Conservation (phyloP, 1,140 invertebrate genomes). For the Octopus bimaculoides region DNA sequence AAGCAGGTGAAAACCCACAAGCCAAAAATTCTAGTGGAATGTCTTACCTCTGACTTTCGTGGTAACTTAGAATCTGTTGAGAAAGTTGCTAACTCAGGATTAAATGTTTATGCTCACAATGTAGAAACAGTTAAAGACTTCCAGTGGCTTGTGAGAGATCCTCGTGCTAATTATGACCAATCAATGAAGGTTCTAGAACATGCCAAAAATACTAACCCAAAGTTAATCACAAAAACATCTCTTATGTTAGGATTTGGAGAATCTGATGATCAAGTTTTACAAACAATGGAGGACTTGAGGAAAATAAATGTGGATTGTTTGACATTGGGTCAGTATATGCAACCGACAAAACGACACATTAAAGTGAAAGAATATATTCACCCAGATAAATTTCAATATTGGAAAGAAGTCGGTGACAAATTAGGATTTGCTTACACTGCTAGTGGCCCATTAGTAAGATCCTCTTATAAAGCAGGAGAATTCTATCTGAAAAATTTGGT, state of each 20-base stretch:
- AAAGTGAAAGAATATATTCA: conserved; percentile 96
- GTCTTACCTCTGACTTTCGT: conserved; percentile 93
- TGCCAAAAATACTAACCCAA: conserved; percentile 73
- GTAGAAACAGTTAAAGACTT: conserved; percentile 82
- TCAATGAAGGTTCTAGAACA: conserved; percentile 77
- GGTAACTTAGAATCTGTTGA: conserved; percentile 77
- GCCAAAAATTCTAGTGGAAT: conserved; percentile 88
- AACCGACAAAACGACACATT: conserved; percentile 94
- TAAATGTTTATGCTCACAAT: conserved; percentile 53
- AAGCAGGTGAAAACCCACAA: conserved; percentile 64
- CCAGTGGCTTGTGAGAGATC: conserved; percentile 79
- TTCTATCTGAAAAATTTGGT: conserved; percentile 22
- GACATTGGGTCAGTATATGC: conserved; percentile 99
- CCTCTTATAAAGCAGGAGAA: conserved; percentile 94
- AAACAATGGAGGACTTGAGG: conserved; percentile 82
- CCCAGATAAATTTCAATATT: conserved; percentile 89
- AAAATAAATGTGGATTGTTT: conserved; percentile 85
- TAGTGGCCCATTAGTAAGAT: conserved; percentile 93
- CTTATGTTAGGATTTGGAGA: conserved; percentile 98
- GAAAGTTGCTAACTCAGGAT: conserved; percentile 75
- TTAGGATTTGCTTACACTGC: conserved; percentile 96
- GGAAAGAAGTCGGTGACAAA: conserved; percentile 81
- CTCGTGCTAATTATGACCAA: conserved; percentile 77
- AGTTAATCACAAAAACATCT: conserved; percentile 94
- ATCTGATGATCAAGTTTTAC: conserved; percentile 82